Evolutionary conservation across 2,888 invertebrate genomes (phyloP).

Genomic region (Hirtodrosophila histrioides): DNA sequence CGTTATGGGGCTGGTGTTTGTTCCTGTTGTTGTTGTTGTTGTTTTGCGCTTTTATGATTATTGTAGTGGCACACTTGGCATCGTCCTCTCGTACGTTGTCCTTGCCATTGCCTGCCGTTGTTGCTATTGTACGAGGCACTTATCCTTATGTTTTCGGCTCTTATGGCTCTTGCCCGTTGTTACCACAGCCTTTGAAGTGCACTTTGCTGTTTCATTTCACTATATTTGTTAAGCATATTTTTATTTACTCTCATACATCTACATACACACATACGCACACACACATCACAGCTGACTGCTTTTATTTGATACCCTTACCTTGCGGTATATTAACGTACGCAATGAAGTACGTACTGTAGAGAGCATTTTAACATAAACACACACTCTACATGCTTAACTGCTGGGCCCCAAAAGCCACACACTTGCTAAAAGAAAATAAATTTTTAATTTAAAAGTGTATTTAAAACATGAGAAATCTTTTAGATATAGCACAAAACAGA

Average conservation of each 20-base stretch:
- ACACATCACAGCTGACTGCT: conserved; percentile 11
- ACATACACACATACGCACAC: conserved; percentile 26
- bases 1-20: conserved; percentile 32
- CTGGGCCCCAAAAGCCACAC: too few species aligned
- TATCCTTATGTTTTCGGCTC: conserved; percentile 71
- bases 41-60: conserved; percentile 77
- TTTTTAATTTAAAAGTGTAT: too few species aligned
- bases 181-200: conserved; percentile 74
- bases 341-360: too few species aligned
- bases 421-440: too few species aligned
- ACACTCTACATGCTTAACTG: too few species aligned
- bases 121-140: conserved; percentile 55
- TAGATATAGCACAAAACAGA: too few species aligned
- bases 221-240: conserved; percentile 73
- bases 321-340: neutral
- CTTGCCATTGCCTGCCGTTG: conserved; percentile 29
- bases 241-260: conserved; percentile 49
- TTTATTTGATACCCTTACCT: conserved; percentile 6
- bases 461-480: too few species aligned
- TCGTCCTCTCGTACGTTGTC: conserved; percentile 24
- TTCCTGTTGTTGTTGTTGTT: conserved; percentile 46
- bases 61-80: conserved; percentile 68
- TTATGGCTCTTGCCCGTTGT: conserved; percentile 55
- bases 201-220: conserved; percentile 80
- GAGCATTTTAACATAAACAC: too few species aligned